Conservation (phyloP, 1,140 invertebrate species). For the Drosophila neocordata region DNA sequence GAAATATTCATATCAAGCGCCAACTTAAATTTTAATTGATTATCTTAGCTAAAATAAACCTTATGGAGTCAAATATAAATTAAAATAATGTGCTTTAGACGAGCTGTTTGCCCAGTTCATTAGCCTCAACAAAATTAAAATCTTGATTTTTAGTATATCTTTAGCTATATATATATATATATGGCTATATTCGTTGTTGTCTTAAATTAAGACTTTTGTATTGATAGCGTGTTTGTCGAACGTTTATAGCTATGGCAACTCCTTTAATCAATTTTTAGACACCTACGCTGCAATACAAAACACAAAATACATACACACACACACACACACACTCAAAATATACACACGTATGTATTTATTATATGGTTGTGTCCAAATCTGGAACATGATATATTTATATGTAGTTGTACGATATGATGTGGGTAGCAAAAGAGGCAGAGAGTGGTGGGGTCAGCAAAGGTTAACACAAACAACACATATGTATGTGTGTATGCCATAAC, state of each 20-base stretch:
- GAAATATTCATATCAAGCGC: conserved; percentile 1
- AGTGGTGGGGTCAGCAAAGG: conserved; percentile 47
- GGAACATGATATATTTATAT: neutral
- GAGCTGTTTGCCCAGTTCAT: neutral
- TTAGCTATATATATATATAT: conserved; percentile 1
- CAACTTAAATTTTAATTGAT: neutral
- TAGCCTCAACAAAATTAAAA: neutral
- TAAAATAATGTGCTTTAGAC: conserved; percentile 2
- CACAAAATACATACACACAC: neutral
- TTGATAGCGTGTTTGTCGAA: conserved; percentile 33
- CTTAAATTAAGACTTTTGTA: conserved; percentile 51
- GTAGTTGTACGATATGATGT: neutral
- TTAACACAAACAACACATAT: conserved; percentile 19
- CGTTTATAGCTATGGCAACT: conserved; percentile 49
- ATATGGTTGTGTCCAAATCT: neutral
- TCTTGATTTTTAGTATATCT: conserved; percentile 2
- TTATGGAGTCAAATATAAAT: neutral
- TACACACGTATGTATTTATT: neutral
- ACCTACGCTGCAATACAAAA: conserved; percentile 31
- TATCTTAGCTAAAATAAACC: neutral
- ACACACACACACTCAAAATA: neutral
- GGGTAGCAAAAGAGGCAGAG: neutral
- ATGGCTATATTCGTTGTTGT: conserved; percentile 41
- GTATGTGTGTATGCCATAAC: neutral
- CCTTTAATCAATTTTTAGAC: conserved; percentile 41